These are phyloP conservation scores for Lasioglossum malachurum DNA, from an alignment of 2,888 invertebrate species.

Conservation along the genomic window DNA sequence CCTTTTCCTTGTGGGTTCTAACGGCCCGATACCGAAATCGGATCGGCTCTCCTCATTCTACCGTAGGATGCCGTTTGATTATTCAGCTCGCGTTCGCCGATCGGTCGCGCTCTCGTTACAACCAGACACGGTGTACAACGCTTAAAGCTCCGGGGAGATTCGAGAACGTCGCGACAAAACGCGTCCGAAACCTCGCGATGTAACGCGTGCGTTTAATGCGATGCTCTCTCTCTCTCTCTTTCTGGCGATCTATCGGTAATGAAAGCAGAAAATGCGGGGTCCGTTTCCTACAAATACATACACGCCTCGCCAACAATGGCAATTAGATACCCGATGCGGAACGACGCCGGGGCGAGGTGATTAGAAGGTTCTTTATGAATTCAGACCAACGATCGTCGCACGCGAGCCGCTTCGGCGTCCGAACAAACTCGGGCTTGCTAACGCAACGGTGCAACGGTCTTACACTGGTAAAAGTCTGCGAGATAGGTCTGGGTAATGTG, in stretches of 20 bases:
- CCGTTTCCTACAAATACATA: background rate
- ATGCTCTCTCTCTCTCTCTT: background rate
- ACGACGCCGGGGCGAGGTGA: background rate
- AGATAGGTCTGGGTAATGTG: background rate
- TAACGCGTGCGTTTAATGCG: conserved; percentile 10
- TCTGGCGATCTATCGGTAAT: conserved; percentile 40
- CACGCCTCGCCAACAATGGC: conserved; percentile 9
- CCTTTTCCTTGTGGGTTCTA: background rate
- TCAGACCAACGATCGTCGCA: conserved; percentile 41
- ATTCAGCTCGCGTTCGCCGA: conserved; percentile 18
- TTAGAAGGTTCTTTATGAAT: conserved; percentile 46
- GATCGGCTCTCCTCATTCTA: background rate
- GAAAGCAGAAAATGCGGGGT: conserved; percentile 14
- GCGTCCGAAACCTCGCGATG: background rate
- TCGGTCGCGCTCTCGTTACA: conserved; percentile 2
- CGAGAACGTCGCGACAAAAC: background rate
- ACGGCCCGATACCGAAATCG: background rate
- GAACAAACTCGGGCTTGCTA: background rate
- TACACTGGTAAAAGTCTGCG: background rate
- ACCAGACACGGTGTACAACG: background rate
- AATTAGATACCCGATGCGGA: conserved; percentile 35
- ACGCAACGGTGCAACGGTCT: background rate
- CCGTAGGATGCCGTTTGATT: conserved; percentile 15
- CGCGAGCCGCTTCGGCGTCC: conserved; percentile 32
- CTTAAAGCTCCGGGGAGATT: background rate